Base-by-base conservation (phyloP, 2,888 invertebrate species). In the Phaonia tiefii region DNA sequence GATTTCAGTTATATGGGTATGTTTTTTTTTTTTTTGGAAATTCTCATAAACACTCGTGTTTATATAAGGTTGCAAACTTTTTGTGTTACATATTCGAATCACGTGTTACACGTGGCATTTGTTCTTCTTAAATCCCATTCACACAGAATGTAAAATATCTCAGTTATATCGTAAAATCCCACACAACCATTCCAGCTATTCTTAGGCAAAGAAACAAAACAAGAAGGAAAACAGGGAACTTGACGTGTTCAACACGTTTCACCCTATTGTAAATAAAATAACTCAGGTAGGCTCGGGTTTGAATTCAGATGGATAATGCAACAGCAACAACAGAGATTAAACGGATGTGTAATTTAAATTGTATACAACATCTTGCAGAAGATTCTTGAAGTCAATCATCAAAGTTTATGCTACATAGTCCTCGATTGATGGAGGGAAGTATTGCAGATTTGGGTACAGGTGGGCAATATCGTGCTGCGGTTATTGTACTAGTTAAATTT, bases 51-150 rank as follows among this genome's bases (percentile, higher is more conserved):
- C 42, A 42, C 20, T 75, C 8, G n/a, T 44, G n/a, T 58, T 37
- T 56, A 25, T 56, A 31, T 10, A 25, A 31, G 67, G 37, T 44
- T 44, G 56, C 31, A 54, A 66, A 71, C 71, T 37, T 15, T n/a
- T 5, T 8, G 31, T 31, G 44, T 73, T 70, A 26, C 60, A 70
- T 71, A 80, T 77, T 80, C 77, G 46, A 66, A 67, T 74, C 80
- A 80, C 80, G 80, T 77, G 77, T 54, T 51, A 46, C 70, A 75
- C 74, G 80, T 77, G 77, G 74, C 74, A 75, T 66, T 65, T 65
- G 44, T 56, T 67, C 31, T 74, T 51, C 22, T 25, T 51, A 26
- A 75, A 76, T 51, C 22, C 49, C 42, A 20, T 39, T n/a, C 17
- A 20, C 20, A 20, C n/a, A 42, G 54, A 54, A 70, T 70, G 49